Evolutionary conservation across 2,888 invertebrate species (phyloP), one percentile per base, ranked within the genome.

Genomic region (Heliconius cydno): DNA sequence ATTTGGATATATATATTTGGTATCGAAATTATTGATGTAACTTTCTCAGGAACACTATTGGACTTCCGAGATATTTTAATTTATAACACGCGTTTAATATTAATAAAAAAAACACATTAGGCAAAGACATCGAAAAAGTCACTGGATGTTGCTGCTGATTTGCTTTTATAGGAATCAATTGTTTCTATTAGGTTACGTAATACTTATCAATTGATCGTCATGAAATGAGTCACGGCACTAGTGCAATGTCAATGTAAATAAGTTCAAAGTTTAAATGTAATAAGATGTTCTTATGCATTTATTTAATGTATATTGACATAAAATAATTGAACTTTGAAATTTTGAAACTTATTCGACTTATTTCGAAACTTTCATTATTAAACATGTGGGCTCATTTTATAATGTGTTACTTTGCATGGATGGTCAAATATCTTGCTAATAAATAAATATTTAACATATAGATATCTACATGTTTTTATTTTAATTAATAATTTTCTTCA

Each of bases 211-310:
- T 28, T 75, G 46, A 41, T 67, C 70, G 46, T 34, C 25, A 34
- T 67, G 67, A 66, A 71, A 78, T 41, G 52, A 67, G 38, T 70
- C 75, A 76, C 41, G 41, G 60, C 57, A 52, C 9, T 19, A 65
- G 13, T 71, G n/a, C 76, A 65, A 76, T 65, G 52, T 52, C 65
- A 65, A 75, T 78, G 57, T 72, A 57, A 34, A 73, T 74, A 57
- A 60, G 75, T 77, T 60, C 76, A 73, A 80, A 81, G 81, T 78
- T 79, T 71, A 81, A 77, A 67, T 70, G 67, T 67, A 68, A 81
- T 76, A 38, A n/a, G 67, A 81, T 78, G 19, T 73, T 13, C 22
- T 34, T 5, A 60, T 38, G 13, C 60, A 60, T 60, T 60, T 60
- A 15, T 34, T n/a, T 30, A 34, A 25, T n/a, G 25, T 73, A 22